phyloP scores from a whole-genome alignment of 2,888 invertebrate genomes.

The Podabrus alpinus region DNA sequence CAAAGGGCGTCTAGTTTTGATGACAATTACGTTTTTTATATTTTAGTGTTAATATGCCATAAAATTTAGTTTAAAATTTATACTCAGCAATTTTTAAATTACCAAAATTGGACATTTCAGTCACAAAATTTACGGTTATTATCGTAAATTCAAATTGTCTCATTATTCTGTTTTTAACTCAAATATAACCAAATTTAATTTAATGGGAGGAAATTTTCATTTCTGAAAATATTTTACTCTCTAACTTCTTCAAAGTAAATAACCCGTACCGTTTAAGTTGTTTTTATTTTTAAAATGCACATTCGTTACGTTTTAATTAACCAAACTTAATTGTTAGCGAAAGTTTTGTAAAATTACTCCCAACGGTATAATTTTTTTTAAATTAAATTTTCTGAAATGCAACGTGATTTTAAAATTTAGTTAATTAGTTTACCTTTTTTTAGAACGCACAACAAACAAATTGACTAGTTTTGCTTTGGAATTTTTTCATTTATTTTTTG shows the following conservation, averaged over 20 bases:
- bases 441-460: not conserved
- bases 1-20: not conserved
- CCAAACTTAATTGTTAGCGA: not conserved
- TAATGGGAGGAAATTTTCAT: not conserved
- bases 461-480: not conserved
- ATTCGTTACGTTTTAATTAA: not conserved
- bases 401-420: not conserved
- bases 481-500: not conserved
- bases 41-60: not conserved
- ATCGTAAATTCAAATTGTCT: not conserved
- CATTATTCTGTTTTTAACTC: not conserved
- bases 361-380: not conserved
- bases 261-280: not conserved
- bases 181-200: not conserved
- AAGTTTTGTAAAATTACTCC: not conserved
- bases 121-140: not conserved
- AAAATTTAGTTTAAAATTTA: not conserved
- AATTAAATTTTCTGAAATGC: not conserved
- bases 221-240: not conserved
- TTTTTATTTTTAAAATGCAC: not conserved
- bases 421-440: not conserved
- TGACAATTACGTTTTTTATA: not conserved
- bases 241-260: not conserved
- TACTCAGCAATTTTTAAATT: not conserved
- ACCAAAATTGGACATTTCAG: not conserved